These are phyloP conservation scores for Meandrusa payeni DNA, from an alignment of 2,888 invertebrate genomes.

Conservation along the genomic window DNA sequence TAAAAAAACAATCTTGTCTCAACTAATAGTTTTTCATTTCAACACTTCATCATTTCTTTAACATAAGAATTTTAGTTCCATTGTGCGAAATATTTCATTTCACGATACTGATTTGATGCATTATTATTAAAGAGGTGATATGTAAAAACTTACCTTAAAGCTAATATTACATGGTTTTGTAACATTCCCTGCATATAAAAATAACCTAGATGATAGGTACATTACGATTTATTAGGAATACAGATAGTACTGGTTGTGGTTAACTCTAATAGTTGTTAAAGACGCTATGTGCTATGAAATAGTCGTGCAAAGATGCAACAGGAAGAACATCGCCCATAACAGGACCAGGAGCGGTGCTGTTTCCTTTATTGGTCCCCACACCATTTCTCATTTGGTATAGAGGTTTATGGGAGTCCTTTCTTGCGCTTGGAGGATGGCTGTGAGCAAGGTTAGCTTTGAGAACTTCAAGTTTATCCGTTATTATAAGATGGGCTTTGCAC, in stretches of 20 bases:
- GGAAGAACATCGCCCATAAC: constrained; percentile 30
- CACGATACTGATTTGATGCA: not conserved
- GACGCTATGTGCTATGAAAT: constrained; percentile 62
- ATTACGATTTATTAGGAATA: constrained; percentile 7
- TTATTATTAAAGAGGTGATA: constrained; percentile 8
- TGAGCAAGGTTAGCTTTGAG: constrained; percentile 59
- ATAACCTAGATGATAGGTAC: constrained; percentile 1
- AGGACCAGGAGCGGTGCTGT: constrained; percentile 24
- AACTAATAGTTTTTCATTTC: no score
- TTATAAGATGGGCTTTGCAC: constrained; percentile 65
- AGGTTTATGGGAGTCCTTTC: constrained; percentile 34
- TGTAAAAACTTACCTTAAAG: constrained; percentile 12
- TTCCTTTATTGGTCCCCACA: constrained; percentile 29
- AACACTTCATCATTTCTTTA: no score
- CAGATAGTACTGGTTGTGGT: constrained; percentile 5
- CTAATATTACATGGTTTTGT: constrained; percentile 7
- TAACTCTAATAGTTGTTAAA: constrained; percentile 47
- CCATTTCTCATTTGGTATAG: constrained; percentile 28
- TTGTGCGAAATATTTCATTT: constrained; percentile 4
- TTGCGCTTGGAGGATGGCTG: constrained; percentile 53
- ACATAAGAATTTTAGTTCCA: constrained; percentile 1
- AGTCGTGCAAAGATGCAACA: constrained; percentile 54
- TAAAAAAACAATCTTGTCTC: constrained; percentile 2
- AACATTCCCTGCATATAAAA: constrained; percentile 11
- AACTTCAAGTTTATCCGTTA: constrained; percentile 63